These are phyloP conservation scores for Lophius piscatorius DNA, from an alignment of 2,113 vertebrate genomes.

Conservation along the genomic window DNA sequence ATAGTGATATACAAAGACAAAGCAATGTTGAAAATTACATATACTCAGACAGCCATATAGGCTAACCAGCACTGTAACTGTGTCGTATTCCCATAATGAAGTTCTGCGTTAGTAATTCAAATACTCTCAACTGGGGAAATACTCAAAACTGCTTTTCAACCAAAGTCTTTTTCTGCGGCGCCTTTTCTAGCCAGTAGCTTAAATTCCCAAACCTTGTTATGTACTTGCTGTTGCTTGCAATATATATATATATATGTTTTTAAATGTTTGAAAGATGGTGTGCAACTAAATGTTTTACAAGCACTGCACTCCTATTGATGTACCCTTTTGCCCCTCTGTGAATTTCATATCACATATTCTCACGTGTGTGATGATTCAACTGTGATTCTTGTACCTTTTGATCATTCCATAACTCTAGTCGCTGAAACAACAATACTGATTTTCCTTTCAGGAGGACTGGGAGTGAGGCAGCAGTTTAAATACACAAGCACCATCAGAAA, in stretches of 20 bases:
- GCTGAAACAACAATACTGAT: too few species aligned
- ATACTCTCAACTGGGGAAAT: slow-evolving; percentile 25
- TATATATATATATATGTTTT: not conserved
- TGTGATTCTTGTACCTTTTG: too few species aligned
- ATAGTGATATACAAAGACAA: not conserved
- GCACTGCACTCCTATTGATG: not conserved
- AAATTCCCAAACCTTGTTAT: slow-evolving; percentile 21
- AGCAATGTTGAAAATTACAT: not conserved
- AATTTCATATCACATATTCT: not conserved
- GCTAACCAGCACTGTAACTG: slow-evolving; percentile 6
- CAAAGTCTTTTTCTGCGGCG: slow-evolving; percentile 35
- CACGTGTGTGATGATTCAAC: too few species aligned
- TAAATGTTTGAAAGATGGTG: slow-evolving; percentile 5
- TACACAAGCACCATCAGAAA: slow-evolving; percentile 30
- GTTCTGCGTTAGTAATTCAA: slow-evolving; percentile 36
- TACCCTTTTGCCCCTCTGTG: not conserved
- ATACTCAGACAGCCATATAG: not conserved
- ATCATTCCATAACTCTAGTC: too few species aligned
- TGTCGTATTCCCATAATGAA: slow-evolving; percentile 28
- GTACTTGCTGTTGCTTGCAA: slow-evolving; percentile 29
- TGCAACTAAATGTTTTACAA: not conserved
- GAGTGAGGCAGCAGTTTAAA: slow-evolving; percentile 33
- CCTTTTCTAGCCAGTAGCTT: slow-evolving; percentile 25
- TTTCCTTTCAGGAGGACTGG: not conserved
- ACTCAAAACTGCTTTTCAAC: slow-evolving; percentile 27